Conservation (phyloP, 2,113 vertebrate species). For the Heterotis niloticus region DNA sequence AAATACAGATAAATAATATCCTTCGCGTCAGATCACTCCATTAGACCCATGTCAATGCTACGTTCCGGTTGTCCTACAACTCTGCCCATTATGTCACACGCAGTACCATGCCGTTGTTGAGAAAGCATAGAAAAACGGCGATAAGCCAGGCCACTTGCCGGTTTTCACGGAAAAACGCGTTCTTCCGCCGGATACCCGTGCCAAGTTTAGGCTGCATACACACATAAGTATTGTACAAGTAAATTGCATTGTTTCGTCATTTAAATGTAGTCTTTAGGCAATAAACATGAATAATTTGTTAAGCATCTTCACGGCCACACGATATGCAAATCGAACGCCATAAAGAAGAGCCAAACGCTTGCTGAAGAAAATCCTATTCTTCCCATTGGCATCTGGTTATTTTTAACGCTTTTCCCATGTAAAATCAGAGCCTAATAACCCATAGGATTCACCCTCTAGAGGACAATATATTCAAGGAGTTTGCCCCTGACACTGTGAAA, state of each 20-base stretch:
- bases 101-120: neutral
- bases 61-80: neutral
- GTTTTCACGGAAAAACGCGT: too few species aligned
- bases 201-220: neutral
- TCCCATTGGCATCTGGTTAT: conserved; percentile 26
- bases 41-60: neutral
- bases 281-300: conserved; percentile 19
- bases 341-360: conserved; percentile 17
- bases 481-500: conserved; percentile 11
- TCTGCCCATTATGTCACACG: neutral
- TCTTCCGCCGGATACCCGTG: neutral
- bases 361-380: conserved; percentile 18
- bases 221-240: conserved; percentile 12
- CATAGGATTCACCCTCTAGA: conserved; percentile 39
- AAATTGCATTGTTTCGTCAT: conserved; percentile 23
- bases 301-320: conserved; percentile 18
- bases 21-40: neutral
- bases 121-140: neutral
- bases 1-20: neutral
- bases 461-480: conserved; percentile 22
- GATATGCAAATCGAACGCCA: conserved; percentile 22
- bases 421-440: conserved; percentile 32
- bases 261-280: conserved; percentile 22
- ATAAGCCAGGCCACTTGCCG: too few species aligned
- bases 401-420: conserved; percentile 30